Evolutionary conservation across 1,140 invertebrate species (phyloP), one percentile per base, ranked within the genome.

Genomic region (Cyclina sinensis): DNA sequence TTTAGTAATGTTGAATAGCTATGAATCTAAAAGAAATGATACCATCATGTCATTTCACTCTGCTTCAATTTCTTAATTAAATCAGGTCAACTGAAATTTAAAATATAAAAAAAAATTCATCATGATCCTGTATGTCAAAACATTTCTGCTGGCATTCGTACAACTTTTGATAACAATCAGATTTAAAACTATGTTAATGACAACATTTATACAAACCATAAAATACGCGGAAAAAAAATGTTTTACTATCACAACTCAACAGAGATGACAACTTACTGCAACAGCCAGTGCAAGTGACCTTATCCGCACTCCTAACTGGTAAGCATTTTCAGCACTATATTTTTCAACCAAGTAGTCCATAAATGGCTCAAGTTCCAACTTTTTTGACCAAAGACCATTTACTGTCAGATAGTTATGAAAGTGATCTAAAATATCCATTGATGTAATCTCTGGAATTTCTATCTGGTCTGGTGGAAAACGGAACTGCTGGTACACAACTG

Each of bases 301-400:
- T 5, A 95, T 92, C 51, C 94, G 89, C 14, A 95, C 91, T 27
- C 95, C 95, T n/a, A 95, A 91, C 16, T 92, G 89, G 81, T 92
- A 94, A 1, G 92, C 93, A 86, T 91, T 89, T 16, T 91, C 86
- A 18, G 92, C 92, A 12, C 88, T 54, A 74, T 93, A 92, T 32
- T 85, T 74, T 27, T 94, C 91, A 46, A 92, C 90, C 27, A 95
- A 78, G 74, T 93, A 94, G 14, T 89, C 83, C 93, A 95, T 93
- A 65, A 95, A 93, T 0, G 93, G 91, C 43, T 93, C 90, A 78
- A 95, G 68, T 16, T 92, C 90, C n/a, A 92, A 32, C 43, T 87
- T 91, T 9, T 90, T 90, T 2, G 70, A 90, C 94, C 95, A 95
- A 37, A 91, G 90, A 0, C 92, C 76, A n/a, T 93, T 90, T 30